Evolutionary conservation across 2,113 vertebrate species (phyloP), one percentile per base, ranked within the genome.

Genomic region (Paradisaea rubra): DNA sequence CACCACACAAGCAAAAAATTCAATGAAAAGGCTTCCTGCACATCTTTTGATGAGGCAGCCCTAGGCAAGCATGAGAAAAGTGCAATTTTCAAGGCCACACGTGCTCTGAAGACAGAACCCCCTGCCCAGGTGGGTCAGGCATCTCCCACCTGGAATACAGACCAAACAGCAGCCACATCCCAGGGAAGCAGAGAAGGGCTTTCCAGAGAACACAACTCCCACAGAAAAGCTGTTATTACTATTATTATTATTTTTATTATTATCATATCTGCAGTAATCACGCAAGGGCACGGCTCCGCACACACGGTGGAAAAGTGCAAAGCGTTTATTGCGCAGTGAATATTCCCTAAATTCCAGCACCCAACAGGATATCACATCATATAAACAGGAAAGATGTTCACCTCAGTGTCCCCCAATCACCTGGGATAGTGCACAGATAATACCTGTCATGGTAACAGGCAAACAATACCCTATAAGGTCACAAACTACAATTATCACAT

Each of bases 11-110:
- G 28, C 1, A 24, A 33, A 49, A 23, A n/a, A 53, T 2, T 5
- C 20, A n/a, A 20, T 24, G 2, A 31, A 57, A 85, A 44, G 18
- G 13, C 9, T 61, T 70, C 60, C 50, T 18, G 8, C n/a, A 57
- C 33, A 37, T 13, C 28, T 61, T 49, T 20, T 16, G 59, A 31
- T 27, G 24, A 88, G n/a, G 17, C 33, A 69, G 41, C 42, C 33
- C 78, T 19, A 17, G 0, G 1, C 18, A 76, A 72, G 77, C 15
- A 35, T 5, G 9, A 66, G 31, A 33, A 77, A 39, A 9, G 0
- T 19, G 15, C 4, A 12, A 24, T 31, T 44, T 76, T 33, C 37
- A 35, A 60, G 49, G 68, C 4, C 4, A 23, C 0, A 0, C 41
- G 28, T 44, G n/a, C 17, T 68, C 61, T 22, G 61, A 71, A 72